Base-by-base conservation (phyloP, 2,113 vertebrate genomes). In the Pangasianodon hypophthalmus region DNA sequence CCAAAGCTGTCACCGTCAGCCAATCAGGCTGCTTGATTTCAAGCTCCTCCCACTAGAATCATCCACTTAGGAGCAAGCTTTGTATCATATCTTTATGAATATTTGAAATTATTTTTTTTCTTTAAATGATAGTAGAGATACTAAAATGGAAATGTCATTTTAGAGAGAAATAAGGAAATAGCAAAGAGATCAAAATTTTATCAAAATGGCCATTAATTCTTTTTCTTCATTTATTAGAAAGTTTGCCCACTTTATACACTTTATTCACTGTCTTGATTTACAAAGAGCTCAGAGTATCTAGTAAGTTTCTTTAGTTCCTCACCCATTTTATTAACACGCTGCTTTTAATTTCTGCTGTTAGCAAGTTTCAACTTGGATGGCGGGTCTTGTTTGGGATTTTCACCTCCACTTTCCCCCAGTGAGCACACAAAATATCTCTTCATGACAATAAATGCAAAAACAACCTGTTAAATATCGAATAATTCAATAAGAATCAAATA, bases 1-100 rank as follows among this genome's bases (percentile, higher is more conserved):
- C 98, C 98, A 99, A 99, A 99, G 97, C 96, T 95, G 95, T 94
- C 94, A 88, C 87, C 44, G 14, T 91, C 90, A 91, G 90, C 86
- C 89, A 84, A 84, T 92, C 77, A 81, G 73, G 83, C 89, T 71
- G 77, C 85, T 85, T 87, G 50, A 46, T 86, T 82, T 91, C 92
- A 91, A 93, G 92, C 93, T 92, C 92, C 75, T 84, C 93, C 37
- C 87, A 80, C 87, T 90, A 82, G 64, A 89, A 60, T 84, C 13
- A 18, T 77, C 88, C 87, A 32, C 77, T 90, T 46, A 11, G 87
- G 90, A 93, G 93, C 90, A 90, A 90, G 92, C 90, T 58, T 73
- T 87, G 85, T 62, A 87, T 89, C 91, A 90, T 37, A 54, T 88
- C 88, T 86, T 87, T 91, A 88, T 89, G 85, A 93, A 87, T 91